phyloP scores from a whole-genome alignment of 2,113 vertebrate genomes.

The Nothocercus nigrocapillus region DNA sequence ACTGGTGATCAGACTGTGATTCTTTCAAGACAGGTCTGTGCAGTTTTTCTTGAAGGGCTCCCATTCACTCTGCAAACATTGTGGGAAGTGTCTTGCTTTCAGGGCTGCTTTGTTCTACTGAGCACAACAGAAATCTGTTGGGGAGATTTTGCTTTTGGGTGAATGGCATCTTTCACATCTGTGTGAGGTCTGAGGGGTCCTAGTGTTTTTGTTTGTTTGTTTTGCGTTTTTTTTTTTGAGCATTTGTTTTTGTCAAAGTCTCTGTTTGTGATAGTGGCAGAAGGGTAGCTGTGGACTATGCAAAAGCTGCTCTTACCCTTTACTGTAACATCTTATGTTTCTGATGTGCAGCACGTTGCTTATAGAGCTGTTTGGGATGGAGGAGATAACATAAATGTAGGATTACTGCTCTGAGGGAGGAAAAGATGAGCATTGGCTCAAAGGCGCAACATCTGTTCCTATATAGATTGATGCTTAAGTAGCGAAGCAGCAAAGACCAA shows the following conservation, averaged over 20 bases:
- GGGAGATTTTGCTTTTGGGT: background rate
- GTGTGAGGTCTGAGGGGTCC: background rate
- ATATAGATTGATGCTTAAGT: background rate
- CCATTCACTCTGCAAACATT: background rate
- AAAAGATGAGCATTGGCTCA: background rate
- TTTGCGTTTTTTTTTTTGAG: background rate
- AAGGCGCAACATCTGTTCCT: background rate
- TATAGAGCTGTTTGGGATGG: background rate
- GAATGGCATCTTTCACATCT: background rate
- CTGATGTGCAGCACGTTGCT: background rate
- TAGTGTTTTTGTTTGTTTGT: background rate
- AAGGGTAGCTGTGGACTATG: background rate
- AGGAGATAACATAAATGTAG: background rate
- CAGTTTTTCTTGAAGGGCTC: conserved; percentile 10
- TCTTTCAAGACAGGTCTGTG: background rate
- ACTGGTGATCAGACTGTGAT: background rate
- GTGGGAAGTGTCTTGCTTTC: background rate
- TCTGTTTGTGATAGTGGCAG: background rate
- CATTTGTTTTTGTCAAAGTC: background rate
- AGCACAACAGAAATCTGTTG: background rate
- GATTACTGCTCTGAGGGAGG: background rate
- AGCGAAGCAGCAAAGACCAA: background rate
- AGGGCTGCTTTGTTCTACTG: background rate
- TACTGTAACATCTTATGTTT: background rate
- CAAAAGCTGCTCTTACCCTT: background rate